A percentile compares a stretch with the other conserved stretches of the same genome.
phyloP scores from a whole-genome alignment of 2,888 invertebrate genomes.

The Microdon myrmicae region DNA sequence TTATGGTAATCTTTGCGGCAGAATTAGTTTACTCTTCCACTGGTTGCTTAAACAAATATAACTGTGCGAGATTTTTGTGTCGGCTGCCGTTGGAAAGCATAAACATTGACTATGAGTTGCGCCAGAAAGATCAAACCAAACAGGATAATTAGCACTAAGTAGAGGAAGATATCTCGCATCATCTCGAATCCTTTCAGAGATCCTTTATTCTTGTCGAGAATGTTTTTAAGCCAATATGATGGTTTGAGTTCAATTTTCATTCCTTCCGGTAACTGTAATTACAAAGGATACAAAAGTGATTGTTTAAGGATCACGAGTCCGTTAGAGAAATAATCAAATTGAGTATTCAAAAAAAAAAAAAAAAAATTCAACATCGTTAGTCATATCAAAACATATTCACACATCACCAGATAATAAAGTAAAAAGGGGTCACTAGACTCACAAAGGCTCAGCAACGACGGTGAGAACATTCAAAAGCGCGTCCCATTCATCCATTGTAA shows the following conservation, averaged over 20 bases:
- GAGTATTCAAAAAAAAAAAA: background rate
- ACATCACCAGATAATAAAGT: slow-evolving; percentile 38
- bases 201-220: background rate
- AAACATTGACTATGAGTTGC: slow-evolving; percentile 65
- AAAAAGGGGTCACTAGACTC: slow-evolving; percentile 36
- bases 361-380: slow-evolving; percentile 5
- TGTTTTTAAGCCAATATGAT: background rate
- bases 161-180: slow-evolving; percentile 65
- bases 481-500: slow-evolving; percentile 37
- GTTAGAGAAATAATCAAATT: too few relatives aligned
- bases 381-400: slow-evolving; percentile 35
- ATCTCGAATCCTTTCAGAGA: slow-evolving; percentile 53
- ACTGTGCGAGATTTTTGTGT: slow-evolving; percentile 59
- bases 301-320: too few relatives aligned
- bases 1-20: too few relatives aligned
- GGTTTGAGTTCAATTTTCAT: slow-evolving; percentile 10
- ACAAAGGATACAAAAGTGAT: background rate
- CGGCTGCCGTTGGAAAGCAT: slow-evolving; percentile 64
- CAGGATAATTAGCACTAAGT: slow-evolving; percentile 65
- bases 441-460: slow-evolving; percentile 29
- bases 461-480: slow-evolving; percentile 39
- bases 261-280: slow-evolving; percentile 17
- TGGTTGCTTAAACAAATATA: slow-evolving; percentile 48
- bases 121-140: slow-evolving; percentile 66
- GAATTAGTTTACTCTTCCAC: too few relatives aligned